Percentiles rank a stretch among this genome's conserved stretches.
Evolutionary conservation across 1,140 invertebrate species (phyloP).

Genomic region (Aphaenogaster rudis): DNA sequence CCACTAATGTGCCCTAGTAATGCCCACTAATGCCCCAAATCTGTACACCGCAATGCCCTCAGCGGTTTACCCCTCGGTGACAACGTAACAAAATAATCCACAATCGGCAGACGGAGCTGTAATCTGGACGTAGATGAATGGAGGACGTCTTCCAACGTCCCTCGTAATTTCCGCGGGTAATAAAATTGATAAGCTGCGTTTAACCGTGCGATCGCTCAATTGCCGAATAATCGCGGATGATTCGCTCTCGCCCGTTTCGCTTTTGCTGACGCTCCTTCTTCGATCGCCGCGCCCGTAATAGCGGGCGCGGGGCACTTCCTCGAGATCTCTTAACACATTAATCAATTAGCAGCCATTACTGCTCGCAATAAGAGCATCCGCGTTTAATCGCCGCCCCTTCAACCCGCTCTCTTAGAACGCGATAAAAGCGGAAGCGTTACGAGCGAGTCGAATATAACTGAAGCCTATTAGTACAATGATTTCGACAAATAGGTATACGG

Average conservation of each 20-base stretch:
- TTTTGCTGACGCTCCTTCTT: not conserved
- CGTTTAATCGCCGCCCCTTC: conserved; percentile 38
- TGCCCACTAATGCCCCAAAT: too few species aligned
- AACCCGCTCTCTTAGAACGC: not conserved
- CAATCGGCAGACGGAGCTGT: not conserved
- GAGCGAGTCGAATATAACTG: conserved; percentile 11
- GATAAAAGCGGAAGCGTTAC: conserved; percentile 21
- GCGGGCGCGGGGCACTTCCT: conserved; percentile 4
- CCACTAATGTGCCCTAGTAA: too few species aligned
- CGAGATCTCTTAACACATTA: conserved; percentile 33
- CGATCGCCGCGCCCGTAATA: conserved; percentile 11
- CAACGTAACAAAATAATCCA: conserved; percentile 32
- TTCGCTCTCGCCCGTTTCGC: conserved; percentile 7
- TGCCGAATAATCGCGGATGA: conserved; percentile 43
- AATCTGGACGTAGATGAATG: not conserved
- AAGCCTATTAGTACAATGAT: conserved; percentile 3
- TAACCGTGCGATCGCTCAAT: conserved; percentile 32
- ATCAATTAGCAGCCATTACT: conserved; percentile 41
- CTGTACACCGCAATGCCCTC: too few species aligned
- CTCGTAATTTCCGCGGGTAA: conserved; percentile 24
- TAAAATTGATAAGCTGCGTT: conserved; percentile 33
- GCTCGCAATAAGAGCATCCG: conserved; percentile 40
- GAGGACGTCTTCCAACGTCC: too few species aligned
- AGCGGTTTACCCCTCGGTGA: too few species aligned
- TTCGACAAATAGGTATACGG: conserved; percentile 45